These are phyloP conservation scores for crab-eating macaque (Macaca fascicularis) DNA, from an alignment of 2,113 vertebrate species.

Conservation along the genomic window DNA sequence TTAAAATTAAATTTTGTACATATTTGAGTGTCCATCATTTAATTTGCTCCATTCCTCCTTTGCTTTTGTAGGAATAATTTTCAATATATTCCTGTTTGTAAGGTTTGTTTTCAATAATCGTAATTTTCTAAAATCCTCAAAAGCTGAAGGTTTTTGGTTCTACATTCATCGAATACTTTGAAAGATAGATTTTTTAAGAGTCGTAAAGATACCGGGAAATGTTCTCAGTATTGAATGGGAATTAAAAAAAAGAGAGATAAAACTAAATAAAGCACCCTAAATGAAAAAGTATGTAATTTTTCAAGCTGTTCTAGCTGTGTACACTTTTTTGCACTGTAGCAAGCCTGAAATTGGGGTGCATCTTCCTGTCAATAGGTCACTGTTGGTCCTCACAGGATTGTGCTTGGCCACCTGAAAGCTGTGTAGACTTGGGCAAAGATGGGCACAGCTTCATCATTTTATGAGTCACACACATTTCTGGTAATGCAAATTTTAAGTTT, in stretches of 20 bases:
- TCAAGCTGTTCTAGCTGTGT: not conserved
- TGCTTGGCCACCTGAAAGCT: too few relatives aligned
- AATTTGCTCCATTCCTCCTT: not conserved
- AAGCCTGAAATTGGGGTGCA: not conserved
- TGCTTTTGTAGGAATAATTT: slow-evolving; percentile 33
- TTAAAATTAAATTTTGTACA: slow-evolving; percentile 41
- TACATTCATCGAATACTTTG: not conserved
- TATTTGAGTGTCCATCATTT: slow-evolving; percentile 1
- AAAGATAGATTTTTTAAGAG: not conserved
- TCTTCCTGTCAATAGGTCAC: accelerated
- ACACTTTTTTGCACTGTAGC: not conserved
- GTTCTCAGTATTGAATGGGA: not conserved
- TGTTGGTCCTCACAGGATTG: accelerated
- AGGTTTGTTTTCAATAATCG: slow-evolving; percentile 26
- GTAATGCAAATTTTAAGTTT: not conserved
- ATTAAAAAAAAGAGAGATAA: not conserved
- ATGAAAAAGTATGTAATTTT: not conserved
- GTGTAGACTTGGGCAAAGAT: not conserved
- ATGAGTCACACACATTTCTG: accelerated
- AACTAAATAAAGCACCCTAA: not conserved
- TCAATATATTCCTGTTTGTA: not conserved
- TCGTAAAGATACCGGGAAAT: slow-evolving; percentile 37
- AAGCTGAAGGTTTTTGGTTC: not conserved
- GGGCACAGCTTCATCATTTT: not conserved
- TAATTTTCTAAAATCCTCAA: slow-evolving; percentile 13